A percentile compares a stretch with the other conserved stretches of the same genome.
phyloP scores from a whole-genome alignment of 2,113 vertebrate genomes.

The Vimba vimba region DNA sequence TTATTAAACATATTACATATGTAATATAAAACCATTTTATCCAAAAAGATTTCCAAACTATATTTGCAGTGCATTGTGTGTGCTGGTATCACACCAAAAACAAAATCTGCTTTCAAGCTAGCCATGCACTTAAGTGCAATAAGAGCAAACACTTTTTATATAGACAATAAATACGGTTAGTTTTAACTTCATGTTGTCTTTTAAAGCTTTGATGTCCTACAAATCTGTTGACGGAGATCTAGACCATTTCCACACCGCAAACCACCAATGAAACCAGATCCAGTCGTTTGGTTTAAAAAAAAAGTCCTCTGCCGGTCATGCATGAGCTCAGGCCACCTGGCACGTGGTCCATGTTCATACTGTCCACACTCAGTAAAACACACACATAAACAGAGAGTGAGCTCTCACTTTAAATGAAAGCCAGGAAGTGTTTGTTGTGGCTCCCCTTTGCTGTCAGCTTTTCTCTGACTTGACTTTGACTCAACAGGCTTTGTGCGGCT shows the following conservation, averaged over 20 bases:
- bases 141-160: neutral
- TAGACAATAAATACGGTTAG: neutral
- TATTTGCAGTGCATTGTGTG: neutral
- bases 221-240: neutral
- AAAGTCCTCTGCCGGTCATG: neutral
- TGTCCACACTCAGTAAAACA: neutral
- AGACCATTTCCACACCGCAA: neutral
- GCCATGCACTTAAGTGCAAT: neutral
- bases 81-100: neutral
- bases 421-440: conserved; percentile 26
- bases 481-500: neutral
- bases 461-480: conserved; percentile 1
- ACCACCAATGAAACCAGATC: conserved; percentile 2
- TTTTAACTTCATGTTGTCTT: neutral
- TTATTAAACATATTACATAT: too few relatives aligned
- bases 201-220: neutral
- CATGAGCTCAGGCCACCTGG: neutral
- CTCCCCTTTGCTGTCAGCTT: neutral
- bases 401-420: neutral
- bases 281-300: neutral
- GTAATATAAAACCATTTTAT: too few relatives aligned
- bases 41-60: neutral
- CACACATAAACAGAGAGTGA: neutral
- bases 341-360: neutral
- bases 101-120: neutral